phyloP scores from a whole-genome alignment of 2,888 invertebrate genomes.

The Heteropelma amictum region DNA sequence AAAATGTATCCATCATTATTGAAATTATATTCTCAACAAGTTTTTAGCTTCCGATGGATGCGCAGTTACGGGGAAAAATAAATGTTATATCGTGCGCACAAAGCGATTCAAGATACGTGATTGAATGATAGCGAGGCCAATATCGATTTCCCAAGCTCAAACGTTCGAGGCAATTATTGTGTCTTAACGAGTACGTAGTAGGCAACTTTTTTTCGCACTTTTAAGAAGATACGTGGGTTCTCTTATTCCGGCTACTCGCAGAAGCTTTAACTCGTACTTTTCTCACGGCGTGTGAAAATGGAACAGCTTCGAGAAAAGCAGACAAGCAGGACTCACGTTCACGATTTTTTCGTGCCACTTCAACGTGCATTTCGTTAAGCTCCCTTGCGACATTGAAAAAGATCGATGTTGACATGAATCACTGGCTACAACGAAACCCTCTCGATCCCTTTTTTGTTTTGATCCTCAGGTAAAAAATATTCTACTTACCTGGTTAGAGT shows the following conservation, averaged over 20 bases:
- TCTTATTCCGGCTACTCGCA: conserved; percentile 59
- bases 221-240: conserved; percentile 66
- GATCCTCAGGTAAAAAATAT: neutral
- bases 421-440: conserved; percentile 72
- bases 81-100: neutral
- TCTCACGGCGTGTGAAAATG: conserved; percentile 17
- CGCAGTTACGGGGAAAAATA: neutral
- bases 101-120: conserved; percentile 65
- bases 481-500: no score
- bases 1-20: no score
- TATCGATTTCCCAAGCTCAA: conserved; percentile 46
- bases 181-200: conserved; percentile 67
- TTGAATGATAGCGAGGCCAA: conserved; percentile 71
- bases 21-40: no score
- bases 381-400: conserved; percentile 53
- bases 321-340: conserved; percentile 38
- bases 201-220: conserved; percentile 67
- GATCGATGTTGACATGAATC: conserved; percentile 67
- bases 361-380: conserved; percentile 44
- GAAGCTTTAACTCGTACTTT: conserved; percentile 9
- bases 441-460: conserved; percentile 56
- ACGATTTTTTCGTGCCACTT: conserved; percentile 23
- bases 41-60: neutral
- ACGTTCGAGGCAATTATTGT: conserved; percentile 36
- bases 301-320: neutral